phyloP scores from a whole-genome alignment of 2,113 vertebrate species.

The Galbula dea region DNA sequence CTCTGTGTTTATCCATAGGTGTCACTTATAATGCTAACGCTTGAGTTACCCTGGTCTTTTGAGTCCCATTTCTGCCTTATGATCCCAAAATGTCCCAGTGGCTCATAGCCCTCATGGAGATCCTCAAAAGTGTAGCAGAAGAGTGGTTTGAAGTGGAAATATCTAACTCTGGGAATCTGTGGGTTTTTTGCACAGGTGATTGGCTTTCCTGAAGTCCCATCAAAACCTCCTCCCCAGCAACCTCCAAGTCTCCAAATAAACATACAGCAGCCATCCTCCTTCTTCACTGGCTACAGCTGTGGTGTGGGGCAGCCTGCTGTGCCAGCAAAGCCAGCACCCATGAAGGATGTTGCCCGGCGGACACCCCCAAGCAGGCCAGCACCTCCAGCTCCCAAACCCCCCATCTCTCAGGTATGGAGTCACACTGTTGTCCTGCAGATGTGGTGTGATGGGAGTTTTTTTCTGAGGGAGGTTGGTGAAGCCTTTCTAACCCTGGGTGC shows the following conservation, averaged over 20 bases:
- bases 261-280: not conserved
- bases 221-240: slow-evolving; percentile 58
- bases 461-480: not conserved
- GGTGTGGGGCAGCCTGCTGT: not conserved
- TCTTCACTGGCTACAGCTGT: not conserved
- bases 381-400: slow-evolving; percentile 70
- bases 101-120: rapidly evolving
- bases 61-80: not conserved
- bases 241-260: slow-evolving; percentile 13
- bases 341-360: slow-evolving; percentile 21
- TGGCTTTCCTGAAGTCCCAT: slow-evolving; percentile 42
- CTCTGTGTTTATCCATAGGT: not conserved
- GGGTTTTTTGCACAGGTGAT: slow-evolving; percentile 48
- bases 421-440: rapidly evolving
- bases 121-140: not conserved
- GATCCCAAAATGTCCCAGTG: not conserved
- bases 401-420: slow-evolving; percentile 56
- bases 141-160: not conserved
- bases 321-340: rapidly evolving
- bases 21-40: rapidly evolving
- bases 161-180: not conserved
- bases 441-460: not conserved
- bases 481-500: rapidly evolving
- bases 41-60: not conserved
- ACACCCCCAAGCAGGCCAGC: slow-evolving; percentile 74